Evolutionary conservation across 1,140 invertebrate genomes (phyloP).

Genomic region (Sycobia sp.): DNA sequence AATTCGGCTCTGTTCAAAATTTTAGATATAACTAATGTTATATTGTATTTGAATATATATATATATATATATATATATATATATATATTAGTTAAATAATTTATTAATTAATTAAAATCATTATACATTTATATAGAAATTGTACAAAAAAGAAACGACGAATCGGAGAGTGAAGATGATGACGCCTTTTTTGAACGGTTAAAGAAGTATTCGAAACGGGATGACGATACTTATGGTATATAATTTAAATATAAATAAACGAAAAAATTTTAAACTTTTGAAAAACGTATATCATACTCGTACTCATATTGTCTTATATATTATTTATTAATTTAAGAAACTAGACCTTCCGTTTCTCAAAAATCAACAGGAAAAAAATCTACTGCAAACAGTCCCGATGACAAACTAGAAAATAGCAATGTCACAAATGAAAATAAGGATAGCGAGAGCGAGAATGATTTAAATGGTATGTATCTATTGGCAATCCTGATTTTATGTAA

Average conservation of each 20-base stretch:
- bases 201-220: constrained; percentile 40
- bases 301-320: too few relatives aligned
- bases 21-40: too few relatives aligned
- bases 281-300: too few relatives aligned
- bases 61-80: too few relatives aligned
- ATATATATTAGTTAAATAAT: too few relatives aligned
- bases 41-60: too few relatives aligned
- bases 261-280: not conserved
- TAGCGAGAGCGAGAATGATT: not conserved
- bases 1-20: too few relatives aligned
- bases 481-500: too few relatives aligned
- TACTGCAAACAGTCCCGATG: not conserved
- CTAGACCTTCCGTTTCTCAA: not conserved
- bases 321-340: not conserved
- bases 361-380: constrained; percentile 4
- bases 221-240: constrained; percentile 9
- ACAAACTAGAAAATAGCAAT: not conserved
- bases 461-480: constrained; percentile 2
- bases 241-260: not conserved
- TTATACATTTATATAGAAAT: constrained; percentile 28
- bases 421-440: constrained; percentile 10
- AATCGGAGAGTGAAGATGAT: constrained; percentile 39
- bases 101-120: too few relatives aligned
- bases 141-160: not conserved
- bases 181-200: constrained; percentile 44